phyloP scores from a whole-genome alignment of 1,140 invertebrate genomes.

The Venustaconcha ellipsiformis region DNA sequence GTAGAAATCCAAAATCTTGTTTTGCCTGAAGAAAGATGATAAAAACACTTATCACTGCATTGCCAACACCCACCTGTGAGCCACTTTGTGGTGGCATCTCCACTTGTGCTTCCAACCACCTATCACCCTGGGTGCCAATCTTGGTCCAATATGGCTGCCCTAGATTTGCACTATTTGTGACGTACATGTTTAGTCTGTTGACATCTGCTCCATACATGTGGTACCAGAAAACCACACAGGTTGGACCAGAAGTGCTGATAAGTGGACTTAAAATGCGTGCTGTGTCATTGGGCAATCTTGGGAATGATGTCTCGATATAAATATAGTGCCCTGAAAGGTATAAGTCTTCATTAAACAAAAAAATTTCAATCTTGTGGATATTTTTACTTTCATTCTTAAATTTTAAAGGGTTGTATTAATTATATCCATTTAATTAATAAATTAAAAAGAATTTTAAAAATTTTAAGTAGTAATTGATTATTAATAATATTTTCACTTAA shows the following conservation, averaged over 20 bases:
- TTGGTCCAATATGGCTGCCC: slow-evolving; percentile 45
- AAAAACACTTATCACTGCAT: too few relatives aligned
- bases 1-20: too few relatives aligned
- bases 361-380: slow-evolving; percentile 19
- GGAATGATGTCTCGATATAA: slow-evolving; percentile 44
- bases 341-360: neutral
- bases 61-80: slow-evolving; percentile 17
- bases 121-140: slow-evolving; percentile 53
- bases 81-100: slow-evolving; percentile 30
- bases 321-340: slow-evolving; percentile 29
- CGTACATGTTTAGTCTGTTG: slow-evolving; percentile 54
- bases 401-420: too few relatives aligned
- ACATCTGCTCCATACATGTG: slow-evolving; percentile 80
- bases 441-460: too few relatives aligned
- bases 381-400: neutral
- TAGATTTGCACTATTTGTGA: slow-evolving; percentile 26
- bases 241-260: slow-evolving; percentile 37
- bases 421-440: too few relatives aligned
- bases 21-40: too few relatives aligned
- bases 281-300: slow-evolving; percentile 39
- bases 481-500: too few relatives aligned
- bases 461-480: too few relatives aligned
- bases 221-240: slow-evolving; percentile 75
- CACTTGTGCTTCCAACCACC: slow-evolving; percentile 54
- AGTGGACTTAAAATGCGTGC: slow-evolving; percentile 46